Base-by-base conservation (phyloP, 1,140 invertebrate genomes). In the Mycetomoellerius zeteki region DNA sequence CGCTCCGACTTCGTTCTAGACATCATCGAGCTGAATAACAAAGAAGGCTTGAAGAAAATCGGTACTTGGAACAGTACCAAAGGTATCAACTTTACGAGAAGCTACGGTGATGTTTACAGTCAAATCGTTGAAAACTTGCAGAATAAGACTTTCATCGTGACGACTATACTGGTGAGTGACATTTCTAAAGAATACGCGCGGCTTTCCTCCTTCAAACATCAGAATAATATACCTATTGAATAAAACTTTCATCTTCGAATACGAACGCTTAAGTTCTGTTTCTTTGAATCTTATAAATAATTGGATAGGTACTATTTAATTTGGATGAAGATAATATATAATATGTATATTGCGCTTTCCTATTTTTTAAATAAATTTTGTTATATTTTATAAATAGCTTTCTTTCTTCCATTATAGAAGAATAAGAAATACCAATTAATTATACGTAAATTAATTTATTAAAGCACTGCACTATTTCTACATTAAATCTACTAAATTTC, bases 111-210 rank as follows among this genome's bases (percentile, higher is more conserved):
- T 89, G 97, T 97, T 52, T 97, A 98, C 90, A 97, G 97, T 78
- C 97, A 98, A 92, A 97, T 98, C 77, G 98, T 98, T 7, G 97
- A 98, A 90, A 98, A 98, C 92, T 95, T 99, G 33, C 97, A 98
- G 90, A 99, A 99, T 92, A 99, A 98, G 95, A 99, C 98, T 0
- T 97, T 99, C 67, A 97, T 97, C 64, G 98, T 99, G 0, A 98
- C 98, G 0, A 99, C 98, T 5, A 98, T 99, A 91, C 94, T 99
- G 96, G 99, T 99, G 95, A 97, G 97, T 95, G 62, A 60, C 21
- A n/a, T 85, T 56, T 56, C 7, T 33, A 54, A 73, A 33, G 37
- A 14, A 50, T 3, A 1, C 30, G 16, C 58, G 7, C 19, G 14
- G 12, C 54, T 52, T 54, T 37, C 14, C 14, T 54, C 12, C 14